A percentile compares a stretch with the other conserved stretches of the same genome.
These are phyloP conservation scores for Clarias laeviceps DNA, from an alignment of 2,797 vertebrate species.

Conservation along the genomic window DNA sequence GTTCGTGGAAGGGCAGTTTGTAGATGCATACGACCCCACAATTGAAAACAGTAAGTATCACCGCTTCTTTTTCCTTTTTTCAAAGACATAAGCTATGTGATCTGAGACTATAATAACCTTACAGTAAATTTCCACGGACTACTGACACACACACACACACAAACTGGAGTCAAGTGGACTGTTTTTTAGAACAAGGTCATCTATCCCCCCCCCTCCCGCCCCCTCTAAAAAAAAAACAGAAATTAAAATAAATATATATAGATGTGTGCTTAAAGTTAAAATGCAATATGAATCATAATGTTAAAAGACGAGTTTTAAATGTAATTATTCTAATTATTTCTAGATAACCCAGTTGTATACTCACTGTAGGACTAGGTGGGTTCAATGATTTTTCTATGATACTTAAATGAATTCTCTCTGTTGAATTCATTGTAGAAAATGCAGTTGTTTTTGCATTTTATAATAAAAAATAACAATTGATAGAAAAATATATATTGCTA, in stretches of 20 bases:
- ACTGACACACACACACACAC: neutral
- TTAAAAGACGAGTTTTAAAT: neutral
- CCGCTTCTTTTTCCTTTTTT: neutral
- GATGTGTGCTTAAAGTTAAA: neutral
- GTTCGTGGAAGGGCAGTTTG: slow-evolving; percentile 99
- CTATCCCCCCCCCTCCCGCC: neutral
- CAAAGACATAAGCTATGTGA: neutral
- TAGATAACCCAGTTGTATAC: neutral
- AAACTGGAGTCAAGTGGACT: neutral
- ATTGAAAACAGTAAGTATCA: slow-evolving; percentile 98
- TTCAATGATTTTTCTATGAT: neutral
- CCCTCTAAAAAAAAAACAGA: no score
- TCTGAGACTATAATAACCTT: no score
- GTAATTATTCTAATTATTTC: neutral
- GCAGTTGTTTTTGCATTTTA: no score
- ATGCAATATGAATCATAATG: neutral
- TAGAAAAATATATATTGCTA: no score
- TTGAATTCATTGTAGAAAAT: no score
- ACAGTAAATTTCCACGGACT: neutral
- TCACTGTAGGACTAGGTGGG: neutral
- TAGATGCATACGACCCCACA: slow-evolving; percentile 98
- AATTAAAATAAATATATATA: no score
- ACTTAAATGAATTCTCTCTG: no score
- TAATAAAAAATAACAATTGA: no score
- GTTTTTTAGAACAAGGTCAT: neutral